Evolutionary conservation across 2,888 invertebrate species (phyloP).

Genomic region (Hedychridium roseum): DNA sequence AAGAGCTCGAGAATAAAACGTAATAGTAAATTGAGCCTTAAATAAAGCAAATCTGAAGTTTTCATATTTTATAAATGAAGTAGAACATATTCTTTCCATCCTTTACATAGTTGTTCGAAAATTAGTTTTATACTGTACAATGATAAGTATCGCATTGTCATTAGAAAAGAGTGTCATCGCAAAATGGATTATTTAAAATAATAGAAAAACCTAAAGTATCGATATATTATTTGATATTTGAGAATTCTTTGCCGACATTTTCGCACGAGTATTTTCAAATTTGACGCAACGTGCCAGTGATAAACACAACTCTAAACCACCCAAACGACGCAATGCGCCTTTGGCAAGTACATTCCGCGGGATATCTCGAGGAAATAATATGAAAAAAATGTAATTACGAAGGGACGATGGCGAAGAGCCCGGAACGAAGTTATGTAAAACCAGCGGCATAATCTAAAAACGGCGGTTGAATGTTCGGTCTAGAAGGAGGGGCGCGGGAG

Average conservation of each 20-base stretch:
- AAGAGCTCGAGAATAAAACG: conserved; percentile 34
- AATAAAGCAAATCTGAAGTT: not conserved
- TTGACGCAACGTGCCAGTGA: too few relatives aligned
- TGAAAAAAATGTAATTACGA: not conserved
- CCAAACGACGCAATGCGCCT: too few relatives aligned
- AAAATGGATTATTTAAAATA: too few relatives aligned
- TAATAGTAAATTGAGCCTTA: conserved; percentile 37
- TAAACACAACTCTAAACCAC: too few relatives aligned
- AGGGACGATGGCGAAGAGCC: not conserved
- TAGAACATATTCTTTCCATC: not conserved
- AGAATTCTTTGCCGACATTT: too few relatives aligned
- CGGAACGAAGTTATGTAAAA: conserved; percentile 24
- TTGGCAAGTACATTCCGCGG: too few relatives aligned
- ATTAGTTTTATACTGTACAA: not conserved
- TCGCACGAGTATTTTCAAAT: too few relatives aligned
- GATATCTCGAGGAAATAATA: not conserved
- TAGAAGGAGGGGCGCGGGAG: not conserved
- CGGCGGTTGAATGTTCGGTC: not conserved
- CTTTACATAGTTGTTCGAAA: not conserved
- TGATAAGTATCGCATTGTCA: too few relatives aligned
- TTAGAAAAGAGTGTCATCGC: too few relatives aligned
- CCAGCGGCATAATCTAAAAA: conserved; percentile 4
- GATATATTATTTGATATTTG: too few relatives aligned
- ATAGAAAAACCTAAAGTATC: too few relatives aligned
- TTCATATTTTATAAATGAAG: not conserved